Evolutionary conservation across 2,888 invertebrate genomes (phyloP).

Genomic region (Acheta domesticus): DNA sequence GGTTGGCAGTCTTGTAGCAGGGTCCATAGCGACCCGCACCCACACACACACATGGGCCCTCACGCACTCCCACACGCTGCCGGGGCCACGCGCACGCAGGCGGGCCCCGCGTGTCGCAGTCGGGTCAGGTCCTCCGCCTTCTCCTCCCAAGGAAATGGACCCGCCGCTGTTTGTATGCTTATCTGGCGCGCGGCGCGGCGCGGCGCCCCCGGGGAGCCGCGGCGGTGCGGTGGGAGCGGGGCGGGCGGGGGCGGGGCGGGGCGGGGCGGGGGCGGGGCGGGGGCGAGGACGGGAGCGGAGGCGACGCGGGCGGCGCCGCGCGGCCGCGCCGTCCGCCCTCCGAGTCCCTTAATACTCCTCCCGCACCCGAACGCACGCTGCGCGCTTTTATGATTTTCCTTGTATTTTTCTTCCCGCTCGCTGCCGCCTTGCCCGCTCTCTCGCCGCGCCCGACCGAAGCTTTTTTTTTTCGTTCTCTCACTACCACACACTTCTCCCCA

Average conservation of each 20-base stretch:
- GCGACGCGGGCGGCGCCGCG: neutral
- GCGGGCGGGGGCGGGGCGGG: neutral
- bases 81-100: too few species aligned
- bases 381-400: neutral
- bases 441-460: neutral
- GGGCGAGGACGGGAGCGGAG: neutral
- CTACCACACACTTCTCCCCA: neutral
- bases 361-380: neutral
- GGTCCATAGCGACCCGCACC: too few species aligned
- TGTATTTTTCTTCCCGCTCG: neutral
- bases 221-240: neutral
- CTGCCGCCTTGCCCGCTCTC: neutral
- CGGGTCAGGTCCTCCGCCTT: too few species aligned
- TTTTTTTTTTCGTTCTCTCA: neutral
- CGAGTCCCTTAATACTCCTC: neutral
- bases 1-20: too few species aligned
- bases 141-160: too few species aligned
- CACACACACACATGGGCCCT: too few species aligned
- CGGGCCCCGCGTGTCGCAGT: too few species aligned
- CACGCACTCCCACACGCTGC: too few species aligned
- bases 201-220: too few species aligned
- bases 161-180: too few species aligned
- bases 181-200: too few species aligned
- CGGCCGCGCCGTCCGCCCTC: too few species aligned
- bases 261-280: neutral